These are phyloP conservation scores for Crossaster papposus DNA, from an alignment of 53 echinoderm and acorn worm genomes.

Conservation along the genomic window DNA sequence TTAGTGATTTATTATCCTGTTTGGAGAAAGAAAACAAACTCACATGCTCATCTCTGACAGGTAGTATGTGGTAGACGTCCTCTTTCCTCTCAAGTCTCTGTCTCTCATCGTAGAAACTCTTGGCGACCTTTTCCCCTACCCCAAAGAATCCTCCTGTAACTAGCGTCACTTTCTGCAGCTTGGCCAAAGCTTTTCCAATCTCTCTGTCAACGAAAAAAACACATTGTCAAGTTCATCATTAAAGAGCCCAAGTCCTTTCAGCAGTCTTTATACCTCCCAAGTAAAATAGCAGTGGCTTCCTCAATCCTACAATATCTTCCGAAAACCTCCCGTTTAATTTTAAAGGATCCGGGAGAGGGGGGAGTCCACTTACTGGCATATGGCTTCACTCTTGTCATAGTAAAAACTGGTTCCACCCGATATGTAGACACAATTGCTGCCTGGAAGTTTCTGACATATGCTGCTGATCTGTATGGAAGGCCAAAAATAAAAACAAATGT, in stretches of 20 bases:
- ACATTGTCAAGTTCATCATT: not conserved
- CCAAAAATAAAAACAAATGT: not conserved
- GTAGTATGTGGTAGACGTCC: constrained; percentile 90
- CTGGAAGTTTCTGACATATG: constrained; percentile 82
- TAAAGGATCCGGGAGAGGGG: not conserved
- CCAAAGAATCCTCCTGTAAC: constrained; percentile 96
- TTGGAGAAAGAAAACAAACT: not conserved
- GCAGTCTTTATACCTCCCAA: not conserved
- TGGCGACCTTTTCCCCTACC: constrained; percentile 84
- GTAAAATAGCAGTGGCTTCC: too few relatives aligned
- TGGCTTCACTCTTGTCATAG: constrained; percentile 81
- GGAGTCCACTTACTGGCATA: constrained; percentile 86
- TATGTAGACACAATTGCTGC: constrained; percentile 90
- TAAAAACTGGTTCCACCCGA: constrained; percentile 93
- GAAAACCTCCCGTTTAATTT: not conserved
- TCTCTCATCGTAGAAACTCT: constrained; percentile 86
- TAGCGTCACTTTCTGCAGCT: constrained; percentile 66
- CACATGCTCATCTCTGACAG: constrained; percentile 88
- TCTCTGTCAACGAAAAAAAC: constrained; percentile 55
- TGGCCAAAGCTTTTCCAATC: constrained; percentile 80
- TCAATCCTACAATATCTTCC: too few relatives aligned
- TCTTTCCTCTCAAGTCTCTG: constrained; percentile 31
- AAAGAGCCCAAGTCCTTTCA: too few relatives aligned
- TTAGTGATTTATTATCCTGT: too few relatives aligned
- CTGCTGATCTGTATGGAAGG: constrained; percentile 57